Conservation (phyloP, 2,113 vertebrate species). For the Notothenia coriiceps region DNA sequence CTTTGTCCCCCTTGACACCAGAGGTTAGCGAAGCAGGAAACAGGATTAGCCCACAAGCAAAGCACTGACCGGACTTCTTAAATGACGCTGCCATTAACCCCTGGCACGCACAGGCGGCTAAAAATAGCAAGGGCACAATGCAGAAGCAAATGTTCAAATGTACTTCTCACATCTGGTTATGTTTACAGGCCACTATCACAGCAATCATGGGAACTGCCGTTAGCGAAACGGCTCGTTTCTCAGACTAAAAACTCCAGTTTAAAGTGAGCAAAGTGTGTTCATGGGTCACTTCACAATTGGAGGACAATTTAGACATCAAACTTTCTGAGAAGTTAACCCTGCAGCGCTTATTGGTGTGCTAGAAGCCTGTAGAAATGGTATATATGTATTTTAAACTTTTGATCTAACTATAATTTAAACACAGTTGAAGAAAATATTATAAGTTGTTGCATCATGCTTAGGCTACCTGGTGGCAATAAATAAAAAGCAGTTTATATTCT, state of each 20-base stretch:
- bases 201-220: not conserved
- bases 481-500: too few relatives aligned
- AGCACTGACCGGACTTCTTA: slow-evolving; percentile 88
- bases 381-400: too few relatives aligned
- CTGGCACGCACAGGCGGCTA: slow-evolving; percentile 83
- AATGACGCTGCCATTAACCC: slow-evolving; percentile 94
- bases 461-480: too few relatives aligned
- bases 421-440: too few relatives aligned
- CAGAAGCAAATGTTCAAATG: slow-evolving; percentile 77
- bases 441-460: too few relatives aligned
- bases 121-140: slow-evolving; percentile 91
- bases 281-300: too few relatives aligned
- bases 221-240: slow-evolving; percentile 11
- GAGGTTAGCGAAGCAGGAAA: slow-evolving; percentile 96
- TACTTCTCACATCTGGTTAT: slow-evolving; percentile 82
- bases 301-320: too few relatives aligned
- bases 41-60: slow-evolving; percentile 83
- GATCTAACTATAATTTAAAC: too few relatives aligned
- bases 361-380: too few relatives aligned
- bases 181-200: slow-evolving; percentile 63
- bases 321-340: too few relatives aligned
- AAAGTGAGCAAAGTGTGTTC: too few relatives aligned
- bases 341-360: too few relatives aligned
- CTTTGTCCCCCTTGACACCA: slow-evolving; percentile 94
- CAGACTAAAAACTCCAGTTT: not conserved